Evolutionary conservation across 2,797 vertebrate species (phyloP).

Genomic region (Kryptopterus vitreolus): DNA sequence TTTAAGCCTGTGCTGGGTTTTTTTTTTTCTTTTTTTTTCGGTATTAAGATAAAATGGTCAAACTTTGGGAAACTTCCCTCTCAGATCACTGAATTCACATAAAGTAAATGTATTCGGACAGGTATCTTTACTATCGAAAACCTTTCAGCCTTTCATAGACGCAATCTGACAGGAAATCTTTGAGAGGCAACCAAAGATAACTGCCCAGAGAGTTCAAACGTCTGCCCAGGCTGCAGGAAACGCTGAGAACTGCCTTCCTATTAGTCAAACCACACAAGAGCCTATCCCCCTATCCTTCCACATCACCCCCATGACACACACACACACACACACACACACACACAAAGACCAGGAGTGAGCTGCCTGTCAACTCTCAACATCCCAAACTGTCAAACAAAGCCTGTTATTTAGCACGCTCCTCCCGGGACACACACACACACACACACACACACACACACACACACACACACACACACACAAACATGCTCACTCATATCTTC

Average conservation of each 20-base stretch:
- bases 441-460: slow-evolving; percentile 39
- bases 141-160: slow-evolving; percentile 92
- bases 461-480: slow-evolving; percentile 26
- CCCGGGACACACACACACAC: slow-evolving; percentile 67
- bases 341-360: slow-evolving; percentile 71
- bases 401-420: slow-evolving; percentile 82
- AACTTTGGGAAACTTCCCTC: slow-evolving; percentile 67
- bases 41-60: slow-evolving; percentile 73
- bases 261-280: slow-evolving; percentile 95
- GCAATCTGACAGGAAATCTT: slow-evolving; percentile 99
- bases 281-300: slow-evolving; percentile 70
- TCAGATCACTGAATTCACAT: slow-evolving; percentile 75
- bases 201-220: slow-evolving; percentile 99
- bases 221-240: slow-evolving; percentile 96
- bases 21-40: slow-evolving; percentile 54
- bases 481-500: slow-evolving; percentile 29
- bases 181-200: slow-evolving; percentile 93
- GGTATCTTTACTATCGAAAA: slow-evolving; percentile 88
- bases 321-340: slow-evolving; percentile 42
- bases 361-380: slow-evolving; percentile 90
- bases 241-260: slow-evolving; percentile 93
- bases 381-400: slow-evolving; percentile 88
- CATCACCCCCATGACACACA: slow-evolving; percentile 32
- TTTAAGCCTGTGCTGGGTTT: background rate
- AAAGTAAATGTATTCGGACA: slow-evolving; percentile 82